Conservation (phyloP, 2,797 vertebrate genomes). For the Phyllotis vaccarum region DNA sequence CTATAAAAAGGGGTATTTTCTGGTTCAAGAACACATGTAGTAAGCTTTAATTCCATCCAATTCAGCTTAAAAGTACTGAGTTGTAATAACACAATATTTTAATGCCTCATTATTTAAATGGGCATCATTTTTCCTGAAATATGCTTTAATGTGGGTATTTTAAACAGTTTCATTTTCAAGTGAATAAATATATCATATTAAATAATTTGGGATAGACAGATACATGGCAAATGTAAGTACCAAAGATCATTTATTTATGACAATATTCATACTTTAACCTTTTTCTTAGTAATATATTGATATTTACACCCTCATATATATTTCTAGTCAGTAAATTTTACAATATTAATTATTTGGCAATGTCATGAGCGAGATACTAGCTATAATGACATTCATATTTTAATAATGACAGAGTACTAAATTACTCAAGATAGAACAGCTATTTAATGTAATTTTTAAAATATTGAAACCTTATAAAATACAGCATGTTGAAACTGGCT, state of each 20-base stretch:
- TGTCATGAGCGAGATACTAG: conserved; percentile 23
- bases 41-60: background rate
- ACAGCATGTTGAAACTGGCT: background rate
- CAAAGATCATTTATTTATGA: conserved; percentile 52
- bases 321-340: conserved; percentile 61
- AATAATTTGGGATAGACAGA: conserved; percentile 56
- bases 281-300: conserved; percentile 46
- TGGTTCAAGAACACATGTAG: background rate
- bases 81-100: conserved; percentile 37
- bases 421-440: conserved; percentile 41
- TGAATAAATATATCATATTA: conserved; percentile 54
- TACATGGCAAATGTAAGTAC: conserved; percentile 36
- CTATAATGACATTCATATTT: conserved; percentile 48
- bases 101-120: conserved; percentile 38
- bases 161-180: conserved; percentile 62
- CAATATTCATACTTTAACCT: conserved; percentile 53
- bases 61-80: conserved; percentile 22
- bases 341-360: conserved; percentile 65
- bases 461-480: conserved; percentile 33
- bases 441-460: conserved; percentile 57
- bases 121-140: background rate
- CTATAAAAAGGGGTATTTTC: background rate
- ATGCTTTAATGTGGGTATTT: background rate
- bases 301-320: background rate
- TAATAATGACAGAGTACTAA: conserved; percentile 54